Evolutionary conservation across 2,888 invertebrate genomes (phyloP).

Genomic region (Orgyia antiqua): DNA sequence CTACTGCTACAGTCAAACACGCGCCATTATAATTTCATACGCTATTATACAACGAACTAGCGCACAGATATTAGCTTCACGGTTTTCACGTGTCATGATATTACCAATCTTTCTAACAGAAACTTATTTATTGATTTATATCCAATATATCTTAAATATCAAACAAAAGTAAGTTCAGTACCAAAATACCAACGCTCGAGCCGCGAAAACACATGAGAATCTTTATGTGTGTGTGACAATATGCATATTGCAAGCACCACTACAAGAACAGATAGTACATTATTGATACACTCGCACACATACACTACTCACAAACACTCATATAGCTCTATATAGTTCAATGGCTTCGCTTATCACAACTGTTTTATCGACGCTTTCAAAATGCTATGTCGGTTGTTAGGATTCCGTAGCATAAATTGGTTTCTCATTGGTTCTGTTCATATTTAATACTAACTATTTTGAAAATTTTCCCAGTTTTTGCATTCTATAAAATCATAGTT

Average conservation of each 20-base stretch:
- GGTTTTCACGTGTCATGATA: slow-evolving; percentile 18
- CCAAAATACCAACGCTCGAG: slow-evolving; percentile 43
- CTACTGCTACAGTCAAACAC: slow-evolving; percentile 53
- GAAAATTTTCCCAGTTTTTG: no score
- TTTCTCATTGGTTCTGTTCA: no score
- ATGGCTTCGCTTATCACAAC: slow-evolving; percentile 29
- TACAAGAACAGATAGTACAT: no score
- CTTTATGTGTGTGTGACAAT: slow-evolving; percentile 29
- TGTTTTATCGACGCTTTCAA: slow-evolving; percentile 33
- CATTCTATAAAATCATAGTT: no score
- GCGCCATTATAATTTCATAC: slow-evolving; percentile 60
- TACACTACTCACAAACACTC: slow-evolving; percentile 19
- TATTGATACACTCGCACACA: no score
- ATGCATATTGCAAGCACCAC: no score
- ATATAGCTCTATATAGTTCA: slow-evolving; percentile 23
- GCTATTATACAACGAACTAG: slow-evolving; percentile 23
- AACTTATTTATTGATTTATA: slow-evolving; percentile 24
- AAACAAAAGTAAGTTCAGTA: slow-evolving; percentile 56
- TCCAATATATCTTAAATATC: slow-evolving; percentile 26
- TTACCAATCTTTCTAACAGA: slow-evolving; percentile 29
- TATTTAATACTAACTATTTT: no score
- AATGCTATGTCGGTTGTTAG: slow-evolving; percentile 27
- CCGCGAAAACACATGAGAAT: slow-evolving; percentile 60
- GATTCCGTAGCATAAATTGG: no score
- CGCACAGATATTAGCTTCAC: slow-evolving; percentile 15